Evolutionary conservation across 2,113 vertebrate species (phyloP), one percentile per base, ranked within the genome.

Genomic region (Ploceus nigricollis): DNA sequence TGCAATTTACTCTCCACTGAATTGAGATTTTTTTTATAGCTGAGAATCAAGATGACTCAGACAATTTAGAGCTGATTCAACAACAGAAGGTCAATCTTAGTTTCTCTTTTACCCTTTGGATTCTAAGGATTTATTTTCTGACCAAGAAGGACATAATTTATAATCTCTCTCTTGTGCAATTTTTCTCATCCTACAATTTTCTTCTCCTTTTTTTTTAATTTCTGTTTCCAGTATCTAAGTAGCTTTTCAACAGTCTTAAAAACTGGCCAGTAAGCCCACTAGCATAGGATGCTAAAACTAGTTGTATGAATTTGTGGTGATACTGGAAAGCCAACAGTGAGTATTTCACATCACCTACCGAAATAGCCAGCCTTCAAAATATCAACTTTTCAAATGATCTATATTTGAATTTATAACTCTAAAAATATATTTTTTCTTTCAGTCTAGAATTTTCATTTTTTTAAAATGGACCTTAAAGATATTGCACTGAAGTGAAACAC

Each of bases 11-110:
- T 95, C 84, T 83, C 66, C 30, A 68, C n/a, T 93, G 85, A 91
- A 87, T 76, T 90, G 50, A 42, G 61, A 70, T 31, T 21, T 48
- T 93, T 87, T 81, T 76, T 47, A 60, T 61, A 73, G 73, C 50
- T 54, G 61, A 82, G 75, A 89, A 85, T 73, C 54, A 68, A 87
- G 93, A 91, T 97, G 84, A 96, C 77, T 96, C 85, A 93, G 83
- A 68, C 39, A 76, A 96, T 92, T 84, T 80, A 82, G 48, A 84
- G 82, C 77, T 95, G 73, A 95, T 76, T 93, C 64, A 91, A 96
- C 68, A 89, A 58, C 28, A 80, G 80, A 82, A 94, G 92, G 70
- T 84, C 82, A 75, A 15, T 93, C 53, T 85, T 65, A 76, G 77
- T 82, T 92, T 96, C 48, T 83, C 65, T 66, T 80, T 93, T 87